Conservation (phyloP, 2,797 vertebrate species). For the Malacoctenus gilli region DNA sequence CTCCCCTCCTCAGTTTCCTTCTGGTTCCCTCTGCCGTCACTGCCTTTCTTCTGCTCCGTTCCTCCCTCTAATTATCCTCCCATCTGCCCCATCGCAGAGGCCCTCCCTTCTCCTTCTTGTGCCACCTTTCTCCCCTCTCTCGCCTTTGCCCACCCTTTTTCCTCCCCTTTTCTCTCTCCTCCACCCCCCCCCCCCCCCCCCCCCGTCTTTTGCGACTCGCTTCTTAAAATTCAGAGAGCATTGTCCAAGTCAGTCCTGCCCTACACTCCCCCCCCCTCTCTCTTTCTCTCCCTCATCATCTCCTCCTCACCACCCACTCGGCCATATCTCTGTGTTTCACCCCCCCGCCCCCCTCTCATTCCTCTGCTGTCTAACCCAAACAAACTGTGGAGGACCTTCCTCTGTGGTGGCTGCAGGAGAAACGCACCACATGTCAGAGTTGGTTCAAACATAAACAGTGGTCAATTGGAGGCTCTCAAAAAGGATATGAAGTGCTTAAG, state of each 20-base stretch:
- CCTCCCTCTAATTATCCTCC: slow-evolving; percentile 41
- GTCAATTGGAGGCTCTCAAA: slow-evolving; percentile 63
- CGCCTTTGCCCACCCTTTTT: slow-evolving; percentile 14
- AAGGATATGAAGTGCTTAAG: slow-evolving; percentile 52
- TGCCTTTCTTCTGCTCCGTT: not conserved
- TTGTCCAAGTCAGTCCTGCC: slow-evolving; percentile 46
- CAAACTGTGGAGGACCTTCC: slow-evolving; percentile 69
- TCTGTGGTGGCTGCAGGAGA: slow-evolving; percentile 65
- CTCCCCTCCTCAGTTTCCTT: slow-evolving; percentile 6
- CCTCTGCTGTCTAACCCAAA: slow-evolving; percentile 74
- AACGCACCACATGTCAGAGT: slow-evolving; percentile 72
- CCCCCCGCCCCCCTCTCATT: slow-evolving; percentile 63
- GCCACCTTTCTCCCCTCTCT: slow-evolving; percentile 34
- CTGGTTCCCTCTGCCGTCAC: slow-evolving; percentile 1
- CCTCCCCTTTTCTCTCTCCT: slow-evolving; percentile 23
- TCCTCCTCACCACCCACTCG: slow-evolving; percentile 38
- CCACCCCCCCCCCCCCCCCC: slow-evolving; percentile 30
- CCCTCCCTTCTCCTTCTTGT: slow-evolving; percentile 20
- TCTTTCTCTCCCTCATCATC: slow-evolving; percentile 56
- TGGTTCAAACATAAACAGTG: slow-evolving; percentile 68
- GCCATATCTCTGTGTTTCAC: slow-evolving; percentile 47
- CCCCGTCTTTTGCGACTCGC: slow-evolving; percentile 32
- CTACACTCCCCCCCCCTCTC: slow-evolving; percentile 5
- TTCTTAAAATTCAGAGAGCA: slow-evolving; percentile 61
- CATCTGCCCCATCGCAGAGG: slow-evolving; percentile 19